phyloP scores from a whole-genome alignment of 2,113 vertebrate genomes.

The cat (Felis catus) region F.catus_Fca126_mat1.0 CM031414.1:282001-282500 shows the following conservation, averaged over 20 bases:
- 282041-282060: background rate
- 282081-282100: background rate
- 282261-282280: no score
- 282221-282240: rapidly evolving
- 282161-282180: background rate
- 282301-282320: background rate
- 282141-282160: background rate
- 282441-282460: no score
- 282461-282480: background rate
- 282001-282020: background rate
- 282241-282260: background rate
- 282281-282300: background rate
- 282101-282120: background rate
- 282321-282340: no score
- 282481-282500: background rate
- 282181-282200: background rate
- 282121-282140: background rate
- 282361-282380: no score
- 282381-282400: background rate
- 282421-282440: background rate
- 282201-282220: background rate
- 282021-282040: background rate
- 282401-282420: background rate
- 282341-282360: background rate
- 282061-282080: background rate